These are phyloP conservation scores for Fabriciana adippe DNA, from an alignment of 2,888 invertebrate species.

Conservation along the genomic window DNA sequence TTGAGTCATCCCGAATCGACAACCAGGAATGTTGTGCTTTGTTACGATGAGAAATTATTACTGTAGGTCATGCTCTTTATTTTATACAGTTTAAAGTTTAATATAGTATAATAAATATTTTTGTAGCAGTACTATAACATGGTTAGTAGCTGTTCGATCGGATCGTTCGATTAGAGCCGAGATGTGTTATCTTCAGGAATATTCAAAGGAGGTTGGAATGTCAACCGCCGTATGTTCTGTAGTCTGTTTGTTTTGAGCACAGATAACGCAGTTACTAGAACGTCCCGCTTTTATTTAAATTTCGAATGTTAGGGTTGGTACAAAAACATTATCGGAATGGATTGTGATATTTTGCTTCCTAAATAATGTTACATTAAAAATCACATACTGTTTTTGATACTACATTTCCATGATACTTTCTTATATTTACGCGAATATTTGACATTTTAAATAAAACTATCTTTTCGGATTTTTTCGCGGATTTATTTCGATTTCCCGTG, in stretches of 20 bases:
- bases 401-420: no score
- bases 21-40: constrained; percentile 61
- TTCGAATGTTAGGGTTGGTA: constrained; percentile 28
- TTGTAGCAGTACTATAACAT: constrained; percentile 36
- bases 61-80: constrained; percentile 53
- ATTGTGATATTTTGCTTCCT: constrained; percentile 2
- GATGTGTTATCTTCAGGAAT: constrained; percentile 68
- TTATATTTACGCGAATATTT: no score
- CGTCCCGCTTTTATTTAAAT: constrained; percentile 31
- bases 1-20: constrained; percentile 70
- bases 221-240: constrained; percentile 48
- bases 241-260: constrained; percentile 49
- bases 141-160: constrained; percentile 43
- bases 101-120: constrained; percentile 33
- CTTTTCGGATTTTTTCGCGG: no score
- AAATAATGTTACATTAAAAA: no score
- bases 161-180: constrained; percentile 62
- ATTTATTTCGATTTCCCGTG: no score
- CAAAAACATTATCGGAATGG: not conserved
- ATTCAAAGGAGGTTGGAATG: constrained; percentile 65
- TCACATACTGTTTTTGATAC: no score
- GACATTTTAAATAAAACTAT: no score
- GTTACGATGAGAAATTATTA: constrained; percentile 44
- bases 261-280: constrained; percentile 43
- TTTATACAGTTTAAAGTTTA: constrained; percentile 40